Evolutionary conservation across 2,113 vertebrate species (phyloP).

Genomic region (Colistium nudipinnis): DNA sequence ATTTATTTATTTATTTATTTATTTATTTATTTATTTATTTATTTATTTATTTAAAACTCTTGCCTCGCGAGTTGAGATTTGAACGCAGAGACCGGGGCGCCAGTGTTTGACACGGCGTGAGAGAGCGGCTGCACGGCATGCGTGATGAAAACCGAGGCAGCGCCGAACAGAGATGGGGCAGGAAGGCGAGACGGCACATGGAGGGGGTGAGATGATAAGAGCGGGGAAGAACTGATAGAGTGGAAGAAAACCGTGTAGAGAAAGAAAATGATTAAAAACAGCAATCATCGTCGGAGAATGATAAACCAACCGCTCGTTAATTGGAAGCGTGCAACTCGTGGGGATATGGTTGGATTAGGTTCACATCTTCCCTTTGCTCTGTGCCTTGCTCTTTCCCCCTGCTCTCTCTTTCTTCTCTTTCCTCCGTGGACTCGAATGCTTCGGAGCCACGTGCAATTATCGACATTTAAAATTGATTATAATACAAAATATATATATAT

Average conservation of each 20-base stretch:
- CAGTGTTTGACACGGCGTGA: constrained; percentile 52
- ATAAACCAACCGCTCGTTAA: constrained; percentile 89
- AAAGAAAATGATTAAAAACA: constrained; percentile 90
- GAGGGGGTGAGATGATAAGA: constrained; percentile 77
- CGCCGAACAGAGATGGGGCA: constrained; percentile 48
- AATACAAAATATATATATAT: constrained; percentile 28
- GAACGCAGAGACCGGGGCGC: constrained; percentile 9
- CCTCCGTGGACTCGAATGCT: constrained; percentile 33
- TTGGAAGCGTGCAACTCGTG: constrained; percentile 85
- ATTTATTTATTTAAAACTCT: constrained; percentile 15
- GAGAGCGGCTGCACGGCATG: constrained; percentile 44
- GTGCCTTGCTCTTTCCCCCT: constrained; percentile 8
- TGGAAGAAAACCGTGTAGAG: constrained; percentile 65
- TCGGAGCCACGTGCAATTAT: constrained; percentile 41
- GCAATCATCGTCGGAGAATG: constrained; percentile 88
- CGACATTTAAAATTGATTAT: constrained; percentile 39
- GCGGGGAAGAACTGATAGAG: constrained; percentile 76
- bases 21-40: no score
- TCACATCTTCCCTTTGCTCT: constrained; percentile 57
- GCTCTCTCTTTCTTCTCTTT: constrained; percentile 46
- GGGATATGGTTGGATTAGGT: constrained; percentile 76
- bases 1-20: no score
- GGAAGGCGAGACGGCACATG: constrained; percentile 57
- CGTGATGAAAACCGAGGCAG: constrained; percentile 62
- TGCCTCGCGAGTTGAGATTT: constrained; percentile 42